Percentiles rank a stretch among this genome's conserved stretches.
phyloP scores from a whole-genome alignment of 2,113 vertebrate genomes.

The Myocastor coypus region DNA sequence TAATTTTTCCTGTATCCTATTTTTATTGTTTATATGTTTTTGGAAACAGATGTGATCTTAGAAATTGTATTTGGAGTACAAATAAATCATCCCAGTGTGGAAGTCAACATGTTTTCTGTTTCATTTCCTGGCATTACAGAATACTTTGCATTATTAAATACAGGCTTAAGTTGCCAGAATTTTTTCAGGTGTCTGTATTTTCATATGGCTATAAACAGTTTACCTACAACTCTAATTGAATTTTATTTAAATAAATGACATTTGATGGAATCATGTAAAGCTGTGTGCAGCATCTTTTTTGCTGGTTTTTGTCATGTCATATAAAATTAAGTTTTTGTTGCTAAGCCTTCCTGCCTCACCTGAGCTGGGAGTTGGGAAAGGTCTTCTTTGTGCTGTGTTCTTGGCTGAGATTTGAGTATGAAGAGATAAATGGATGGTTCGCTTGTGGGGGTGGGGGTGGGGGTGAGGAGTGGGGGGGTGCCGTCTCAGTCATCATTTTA shows the following conservation, averaged over 20 bases:
- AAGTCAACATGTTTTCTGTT: conserved; percentile 64
- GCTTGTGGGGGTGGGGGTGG: background rate
- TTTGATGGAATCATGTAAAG: conserved; percentile 45
- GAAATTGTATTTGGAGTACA: conserved; percentile 77
- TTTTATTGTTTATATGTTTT: conserved; percentile 67
- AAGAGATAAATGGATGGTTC: background rate
- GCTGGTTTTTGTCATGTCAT: background rate
- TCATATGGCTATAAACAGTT: conserved; percentile 42
- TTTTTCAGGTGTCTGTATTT: conserved; percentile 59
- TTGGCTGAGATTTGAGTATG: background rate
- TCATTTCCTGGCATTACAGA: conserved; percentile 40
- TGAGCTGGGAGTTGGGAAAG: background rate
- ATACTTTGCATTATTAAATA: conserved; percentile 28
- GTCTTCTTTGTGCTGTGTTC: background rate
- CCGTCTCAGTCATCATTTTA: background rate
- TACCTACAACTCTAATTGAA: conserved; percentile 36
- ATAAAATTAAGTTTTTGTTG: background rate
- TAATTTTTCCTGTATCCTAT: conserved; percentile 60
- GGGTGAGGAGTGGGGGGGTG: background rate
- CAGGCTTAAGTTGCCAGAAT: conserved; percentile 45
- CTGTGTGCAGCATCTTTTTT: background rate
- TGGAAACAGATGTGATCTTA: conserved; percentile 62
- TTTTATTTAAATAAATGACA: conserved; percentile 74
- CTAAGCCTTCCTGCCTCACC: background rate
- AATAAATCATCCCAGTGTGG: conserved; percentile 73